Evolutionary conservation across 1,140 invertebrate genomes (phyloP), one percentile per base, ranked within the genome.

Genomic region (Heterodera carotae): DNA sequence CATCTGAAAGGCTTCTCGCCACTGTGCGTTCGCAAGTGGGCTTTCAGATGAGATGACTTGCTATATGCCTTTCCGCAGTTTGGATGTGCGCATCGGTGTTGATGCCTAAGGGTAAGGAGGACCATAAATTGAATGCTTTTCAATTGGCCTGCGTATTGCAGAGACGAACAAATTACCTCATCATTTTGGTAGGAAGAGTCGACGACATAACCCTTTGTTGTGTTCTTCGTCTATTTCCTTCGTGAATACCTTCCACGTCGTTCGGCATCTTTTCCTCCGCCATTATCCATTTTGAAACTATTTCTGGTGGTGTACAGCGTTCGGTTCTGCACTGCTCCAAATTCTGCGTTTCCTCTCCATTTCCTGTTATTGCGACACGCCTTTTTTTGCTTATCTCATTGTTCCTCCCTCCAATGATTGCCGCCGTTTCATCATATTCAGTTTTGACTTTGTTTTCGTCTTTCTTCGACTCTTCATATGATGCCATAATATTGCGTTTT

Each of bases 1-100:
- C 95, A 97, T 62, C 92, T 91, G 88, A 94, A 96, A 0, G 93
- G 93, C 60, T 89, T 91, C 87, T 92, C 89, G 4, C 90, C 90
- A 12, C 90, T 90, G 82, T 91, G 90, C 4, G 90, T 91, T 31
- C 90, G 82, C 43, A 91, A 85, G 85, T 93, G 92, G 5, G 91
- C 91, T 82, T 92, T 91, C 69, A 93, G 88, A 88, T 93, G 92
- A 2, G 92, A 92, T 27, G 18, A 73, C 53, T 73, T 73, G 39
- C 39, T 73, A 18, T 73, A 73, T 10, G 48, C 60, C 70, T 73
- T 73, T 60, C 70, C 70, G 34, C 70, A 73, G 2, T 43, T 43
- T 2, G 27, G n/a, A 73, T 73, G 70, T 22, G 27, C 70, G 10
- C 70, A 73, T 15, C 60, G 34, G 27, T 59, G 69, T 27, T 56